phyloP scores from a whole-genome alignment of 64 coral and sea anemone species.

The Actinia equina region DNA sequence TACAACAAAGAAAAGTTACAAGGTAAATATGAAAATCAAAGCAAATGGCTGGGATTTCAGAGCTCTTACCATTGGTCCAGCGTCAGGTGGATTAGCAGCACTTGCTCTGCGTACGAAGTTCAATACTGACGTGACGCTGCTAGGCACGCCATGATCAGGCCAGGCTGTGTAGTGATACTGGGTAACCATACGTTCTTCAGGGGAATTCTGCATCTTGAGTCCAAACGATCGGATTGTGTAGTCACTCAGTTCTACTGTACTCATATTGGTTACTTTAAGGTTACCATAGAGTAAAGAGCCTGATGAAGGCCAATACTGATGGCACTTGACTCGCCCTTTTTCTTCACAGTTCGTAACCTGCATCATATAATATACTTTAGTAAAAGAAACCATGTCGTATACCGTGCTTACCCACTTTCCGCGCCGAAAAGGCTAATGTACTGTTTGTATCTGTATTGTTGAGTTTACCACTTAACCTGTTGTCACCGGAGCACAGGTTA shows the following conservation, averaged over 20 bases:
- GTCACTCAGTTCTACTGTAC: slow-evolving; percentile 79
- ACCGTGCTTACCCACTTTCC: too few relatives aligned
- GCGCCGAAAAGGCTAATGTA: too few relatives aligned
- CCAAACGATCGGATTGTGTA: slow-evolving; percentile 75
- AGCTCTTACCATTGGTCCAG: slow-evolving; percentile 84
- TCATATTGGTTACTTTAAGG: slow-evolving; percentile 41
- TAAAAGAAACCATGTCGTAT: too few relatives aligned
- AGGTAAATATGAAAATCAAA: neutral
- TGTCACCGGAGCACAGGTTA: neutral
- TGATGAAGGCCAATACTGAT: slow-evolving; percentile 89
- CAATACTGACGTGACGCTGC: slow-evolving; percentile 67
- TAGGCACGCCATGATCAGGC: slow-evolving; percentile 92
- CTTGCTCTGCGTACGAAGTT: slow-evolving; percentile 93
- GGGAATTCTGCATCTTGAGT: slow-evolving; percentile 39
- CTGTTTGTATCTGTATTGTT: too few relatives aligned
- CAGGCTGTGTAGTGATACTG: slow-evolving; percentile 96
- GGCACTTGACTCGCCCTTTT: slow-evolving; percentile 76
- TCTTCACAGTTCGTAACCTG: slow-evolving; percentile 97
- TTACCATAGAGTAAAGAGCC: slow-evolving; percentile 45
- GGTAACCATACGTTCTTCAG: slow-evolving; percentile 57
- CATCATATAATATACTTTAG: too few relatives aligned
- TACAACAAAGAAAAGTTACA: neutral
- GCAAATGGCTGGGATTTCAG: neutral
- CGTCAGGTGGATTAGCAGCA: slow-evolving; percentile 70
- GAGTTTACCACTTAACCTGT: too few relatives aligned